These are phyloP conservation scores for Morpho achilles DNA, from an alignment of 2,888 invertebrate species.

Conservation along the genomic window DNA sequence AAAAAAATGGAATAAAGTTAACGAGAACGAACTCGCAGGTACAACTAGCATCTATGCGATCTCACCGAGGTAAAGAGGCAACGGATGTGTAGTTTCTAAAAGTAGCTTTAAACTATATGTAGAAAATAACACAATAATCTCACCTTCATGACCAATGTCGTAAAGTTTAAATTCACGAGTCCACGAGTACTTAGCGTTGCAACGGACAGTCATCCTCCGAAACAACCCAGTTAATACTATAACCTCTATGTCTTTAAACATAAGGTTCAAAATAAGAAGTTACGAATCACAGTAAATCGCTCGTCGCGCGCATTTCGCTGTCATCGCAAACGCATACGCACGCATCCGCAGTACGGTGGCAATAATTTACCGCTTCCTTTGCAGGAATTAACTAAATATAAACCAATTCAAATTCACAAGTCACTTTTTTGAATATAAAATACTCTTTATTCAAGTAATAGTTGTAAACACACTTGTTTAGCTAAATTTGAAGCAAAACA, in stretches of 20 bases:
- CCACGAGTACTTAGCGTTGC: not conserved
- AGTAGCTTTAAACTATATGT: slow-evolving; percentile 4
- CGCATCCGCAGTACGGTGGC: slow-evolving; percentile 35
- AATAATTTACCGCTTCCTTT: slow-evolving; percentile 23
- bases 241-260: not conserved
- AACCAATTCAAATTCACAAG: not conserved
- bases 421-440: too few relatives aligned
- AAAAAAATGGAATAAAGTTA: too few relatives aligned
- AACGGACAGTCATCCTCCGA: not conserved
- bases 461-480: too few relatives aligned
- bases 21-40: too few relatives aligned
- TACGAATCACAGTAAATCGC: slow-evolving; percentile 47
- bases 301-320: slow-evolving; percentile 56
- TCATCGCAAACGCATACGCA: slow-evolving; percentile 42
- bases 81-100: slow-evolving; percentile 17
- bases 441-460: too few relatives aligned
- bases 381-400: slow-evolving; percentile 6
- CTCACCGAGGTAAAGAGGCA: slow-evolving; percentile 1
- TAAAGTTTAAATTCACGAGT: slow-evolving; percentile 8
- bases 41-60: too few relatives aligned
- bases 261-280: slow-evolving; percentile 13
- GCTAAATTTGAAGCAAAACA: too few relatives aligned
- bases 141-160: slow-evolving; percentile 1
- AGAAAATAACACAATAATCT: slow-evolving; percentile 7
- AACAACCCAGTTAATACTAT: slow-evolving; percentile 1